Evolutionary conservation across 2,113 vertebrate species (phyloP).

Genomic region (Mormyrus iriodes): DNA sequence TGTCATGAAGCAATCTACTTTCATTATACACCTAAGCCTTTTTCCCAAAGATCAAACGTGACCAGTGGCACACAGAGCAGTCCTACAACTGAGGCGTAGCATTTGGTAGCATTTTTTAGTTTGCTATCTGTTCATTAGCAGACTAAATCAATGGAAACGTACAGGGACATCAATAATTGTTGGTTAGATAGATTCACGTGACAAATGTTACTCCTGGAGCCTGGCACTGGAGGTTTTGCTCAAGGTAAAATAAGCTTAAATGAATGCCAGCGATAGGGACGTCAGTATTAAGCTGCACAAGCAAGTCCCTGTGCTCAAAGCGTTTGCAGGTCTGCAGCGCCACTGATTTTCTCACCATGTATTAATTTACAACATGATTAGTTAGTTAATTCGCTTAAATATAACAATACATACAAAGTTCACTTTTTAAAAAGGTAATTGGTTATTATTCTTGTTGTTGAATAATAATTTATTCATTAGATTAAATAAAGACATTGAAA

Average conservation of each 20-base stretch:
- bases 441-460: background rate
- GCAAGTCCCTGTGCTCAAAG: background rate
- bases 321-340: background rate
- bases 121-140: constrained; percentile 8
- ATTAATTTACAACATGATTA: background rate
- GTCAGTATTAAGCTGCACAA: background rate
- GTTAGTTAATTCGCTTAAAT: background rate
- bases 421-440: background rate
- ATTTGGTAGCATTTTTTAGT: background rate
- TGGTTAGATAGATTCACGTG: background rate
- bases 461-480: background rate
- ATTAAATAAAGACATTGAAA: background rate
- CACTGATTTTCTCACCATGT: background rate
- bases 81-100: background rate
- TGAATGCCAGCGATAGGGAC: background rate
- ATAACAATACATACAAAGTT: background rate
- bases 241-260: background rate
- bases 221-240: background rate
- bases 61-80: background rate
- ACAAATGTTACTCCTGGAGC: constrained; percentile 1
- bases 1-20: background rate
- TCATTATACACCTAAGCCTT: background rate
- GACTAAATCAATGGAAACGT: background rate
- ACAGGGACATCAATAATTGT: background rate
- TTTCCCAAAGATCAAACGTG: background rate